Conservation (phyloP, 2,113 vertebrate species). For the Gracilinanus agilis region DNA sequence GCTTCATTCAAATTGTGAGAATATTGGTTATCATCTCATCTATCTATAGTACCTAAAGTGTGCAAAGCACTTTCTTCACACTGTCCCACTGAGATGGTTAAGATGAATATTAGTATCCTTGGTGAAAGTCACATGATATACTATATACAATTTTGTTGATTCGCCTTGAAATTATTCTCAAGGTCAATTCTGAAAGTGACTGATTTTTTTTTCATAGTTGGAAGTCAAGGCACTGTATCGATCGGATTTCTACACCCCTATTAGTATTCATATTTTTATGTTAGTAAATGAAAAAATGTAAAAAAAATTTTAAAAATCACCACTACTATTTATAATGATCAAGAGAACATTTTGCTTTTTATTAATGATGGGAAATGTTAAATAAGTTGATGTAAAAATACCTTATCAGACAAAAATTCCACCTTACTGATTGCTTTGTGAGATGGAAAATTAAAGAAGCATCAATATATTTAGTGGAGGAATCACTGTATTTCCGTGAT, state of each 20-base stretch:
- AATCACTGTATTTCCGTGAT: slow-evolving; percentile 42
- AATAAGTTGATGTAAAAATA: slow-evolving; percentile 73
- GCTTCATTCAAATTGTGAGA: background rate
- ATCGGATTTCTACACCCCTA: background rate
- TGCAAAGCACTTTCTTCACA: background rate
- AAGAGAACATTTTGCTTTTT: slow-evolving; percentile 47
- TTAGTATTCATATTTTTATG: background rate
- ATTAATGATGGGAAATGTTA: slow-evolving; percentile 65
- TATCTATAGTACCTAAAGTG: background rate
- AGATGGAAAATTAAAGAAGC: slow-evolving; percentile 58
- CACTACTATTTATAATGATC: slow-evolving; percentile 50
- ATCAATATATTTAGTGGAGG: slow-evolving; percentile 55
- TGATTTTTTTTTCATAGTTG: slow-evolving; percentile 15
- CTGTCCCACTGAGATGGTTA: background rate
- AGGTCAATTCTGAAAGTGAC: slow-evolving; percentile 46
- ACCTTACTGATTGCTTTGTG: slow-evolving; percentile 64
- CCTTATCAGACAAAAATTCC: slow-evolving; percentile 54
- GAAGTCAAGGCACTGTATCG: background rate
- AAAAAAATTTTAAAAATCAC: slow-evolving; percentile 50
- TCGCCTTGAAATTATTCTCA: slow-evolving; percentile 35
- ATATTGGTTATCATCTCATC: background rate
- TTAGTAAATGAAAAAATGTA: slow-evolving; percentile 43
- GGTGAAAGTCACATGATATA: background rate
- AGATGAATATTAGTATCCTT: background rate
- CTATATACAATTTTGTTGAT: slow-evolving; percentile 14